Conservation (phyloP, 1,140 invertebrate species). For the Caenorhabditis briggsae region DNA sequence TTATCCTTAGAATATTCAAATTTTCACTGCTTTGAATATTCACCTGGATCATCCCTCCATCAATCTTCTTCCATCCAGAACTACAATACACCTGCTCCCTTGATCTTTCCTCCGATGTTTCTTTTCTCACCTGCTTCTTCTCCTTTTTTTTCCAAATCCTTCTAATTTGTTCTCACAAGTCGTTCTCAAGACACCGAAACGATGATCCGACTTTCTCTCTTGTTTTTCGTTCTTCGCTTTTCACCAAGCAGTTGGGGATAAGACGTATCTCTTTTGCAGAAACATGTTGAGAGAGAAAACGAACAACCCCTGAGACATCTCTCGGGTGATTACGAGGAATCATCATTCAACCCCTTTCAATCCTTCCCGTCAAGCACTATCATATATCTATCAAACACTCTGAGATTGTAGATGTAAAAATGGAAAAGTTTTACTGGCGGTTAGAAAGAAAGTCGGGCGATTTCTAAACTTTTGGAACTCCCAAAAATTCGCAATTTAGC, state of each 20-base stretch:
- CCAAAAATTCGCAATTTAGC: too few relatives aligned
- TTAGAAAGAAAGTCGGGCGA: too few relatives aligned
- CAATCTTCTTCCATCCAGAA: not conserved
- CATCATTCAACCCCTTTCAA: not conserved
- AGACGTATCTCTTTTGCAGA: not conserved
- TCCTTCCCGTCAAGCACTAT: slow-evolving; percentile 10
- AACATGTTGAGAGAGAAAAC: slow-evolving; percentile 29
- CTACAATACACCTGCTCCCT: too few relatives aligned
- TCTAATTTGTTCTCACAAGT: not conserved
- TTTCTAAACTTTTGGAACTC: too few relatives aligned
- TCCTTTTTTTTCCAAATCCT: not conserved
- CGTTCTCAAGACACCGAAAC: not conserved
- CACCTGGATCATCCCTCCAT: too few relatives aligned
- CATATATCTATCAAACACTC: slow-evolving; percentile 44
- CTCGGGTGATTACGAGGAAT: not conserved
- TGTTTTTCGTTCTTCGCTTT: not conserved
- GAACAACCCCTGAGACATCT: not conserved
- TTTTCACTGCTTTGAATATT: too few relatives aligned
- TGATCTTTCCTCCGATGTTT: not conserved
- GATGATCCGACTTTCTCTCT: not conserved
- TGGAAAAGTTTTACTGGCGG: not conserved
- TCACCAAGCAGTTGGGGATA: not conserved
- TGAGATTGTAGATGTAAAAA: not conserved
- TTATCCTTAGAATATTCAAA: too few relatives aligned
- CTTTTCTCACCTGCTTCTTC: not conserved